Percentiles rank a stretch among this genome's conserved stretches.
phyloP scores from a whole-genome alignment of 2,797 vertebrate species.

The Gallirallus australis region DNA sequence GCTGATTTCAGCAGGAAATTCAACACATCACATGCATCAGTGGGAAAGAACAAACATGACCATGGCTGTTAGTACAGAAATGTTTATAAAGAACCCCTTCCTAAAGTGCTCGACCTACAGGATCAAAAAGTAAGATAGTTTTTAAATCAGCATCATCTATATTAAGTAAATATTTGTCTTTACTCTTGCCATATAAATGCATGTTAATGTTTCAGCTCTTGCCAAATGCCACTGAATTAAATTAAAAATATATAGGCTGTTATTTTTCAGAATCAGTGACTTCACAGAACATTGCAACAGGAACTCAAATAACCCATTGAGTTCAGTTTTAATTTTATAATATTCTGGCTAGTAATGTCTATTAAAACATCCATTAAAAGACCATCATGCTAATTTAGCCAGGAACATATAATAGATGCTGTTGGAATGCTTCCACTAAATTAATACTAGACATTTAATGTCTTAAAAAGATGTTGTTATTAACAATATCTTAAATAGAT shows the following conservation, averaged over 20 bases:
- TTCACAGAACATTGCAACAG: constrained; percentile 50
- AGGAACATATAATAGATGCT: constrained; percentile 66
- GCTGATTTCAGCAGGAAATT: constrained; percentile 22
- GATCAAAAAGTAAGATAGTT: background rate
- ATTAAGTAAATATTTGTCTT: constrained; percentile 7
- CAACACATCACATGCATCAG: background rate
- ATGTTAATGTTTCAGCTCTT: constrained; percentile 19
- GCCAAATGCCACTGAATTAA: constrained; percentile 35
- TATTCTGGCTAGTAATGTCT: constrained; percentile 75
- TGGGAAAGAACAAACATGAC: background rate
- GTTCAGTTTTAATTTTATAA: constrained; percentile 70
- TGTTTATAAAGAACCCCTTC: background rate
- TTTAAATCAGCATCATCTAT: background rate
- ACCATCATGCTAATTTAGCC: constrained; percentile 76
- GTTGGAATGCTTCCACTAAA: constrained; percentile 72
- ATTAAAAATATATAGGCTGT: constrained; percentile 52
- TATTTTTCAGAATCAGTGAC: constrained; percentile 61
- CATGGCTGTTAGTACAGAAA: background rate
- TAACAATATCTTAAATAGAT: constrained; percentile 64
- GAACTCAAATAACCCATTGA: constrained; percentile 65
- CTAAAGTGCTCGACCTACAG: background rate
- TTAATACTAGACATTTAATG: constrained; percentile 67
- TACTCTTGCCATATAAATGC: background rate
- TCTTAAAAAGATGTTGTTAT: constrained; percentile 61
- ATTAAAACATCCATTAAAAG: constrained; percentile 79